Percentiles rank a stretch among this genome's conserved stretches.
phyloP scores from a whole-genome alignment of 2,888 invertebrate genomes.

The Myopa tessellatipennis region DNA sequence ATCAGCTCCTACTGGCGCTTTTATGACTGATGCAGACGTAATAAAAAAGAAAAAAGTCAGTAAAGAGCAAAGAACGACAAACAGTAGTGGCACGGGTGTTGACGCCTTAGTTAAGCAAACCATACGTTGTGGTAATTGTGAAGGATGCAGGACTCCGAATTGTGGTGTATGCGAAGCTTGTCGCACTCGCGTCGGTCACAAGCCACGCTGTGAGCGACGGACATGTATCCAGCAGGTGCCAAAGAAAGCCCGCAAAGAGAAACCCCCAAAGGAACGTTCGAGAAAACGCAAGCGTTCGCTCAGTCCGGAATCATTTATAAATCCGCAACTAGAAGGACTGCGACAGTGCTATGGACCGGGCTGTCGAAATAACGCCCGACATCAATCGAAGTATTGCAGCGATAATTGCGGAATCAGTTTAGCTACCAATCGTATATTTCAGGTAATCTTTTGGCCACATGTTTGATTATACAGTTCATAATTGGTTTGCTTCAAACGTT shows the following conservation, averaged over 20 bases:
- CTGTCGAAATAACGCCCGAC: conserved; percentile 82
- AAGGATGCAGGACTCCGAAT: conserved; percentile 72
- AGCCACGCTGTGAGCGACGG: conserved; percentile 71
- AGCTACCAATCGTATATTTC: conserved; percentile 86
- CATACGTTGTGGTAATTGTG: conserved; percentile 79
- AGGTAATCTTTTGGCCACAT: conserved; percentile 58
- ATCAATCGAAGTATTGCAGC: conserved; percentile 92
- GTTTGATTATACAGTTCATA: conserved; percentile 43
- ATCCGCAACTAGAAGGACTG: conserved; percentile 72
- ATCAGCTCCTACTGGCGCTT: conserved; percentile 45
- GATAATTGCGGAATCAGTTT: conserved; percentile 90
- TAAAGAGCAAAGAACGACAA: conserved; percentile 31
- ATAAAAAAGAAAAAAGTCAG: conserved; percentile 47
- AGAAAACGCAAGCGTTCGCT: conserved; percentile 59
- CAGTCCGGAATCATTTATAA: conserved; percentile 64
- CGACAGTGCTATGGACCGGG: conserved; percentile 93
- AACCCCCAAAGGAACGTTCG: conserved; percentile 55
- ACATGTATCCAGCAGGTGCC: conserved; percentile 61
- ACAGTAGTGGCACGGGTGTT: conserved; percentile 57
- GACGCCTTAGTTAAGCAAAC: conserved; percentile 43
- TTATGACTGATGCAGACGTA: conserved; percentile 42
- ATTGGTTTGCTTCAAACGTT: not conserved
- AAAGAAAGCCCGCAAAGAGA: conserved; percentile 54
- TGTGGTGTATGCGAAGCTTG: conserved; percentile 67
- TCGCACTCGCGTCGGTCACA: conserved; percentile 63